Base-by-base conservation (phyloP, 1,140 invertebrate species). In the Pseudomyrmex sp. region DNA sequence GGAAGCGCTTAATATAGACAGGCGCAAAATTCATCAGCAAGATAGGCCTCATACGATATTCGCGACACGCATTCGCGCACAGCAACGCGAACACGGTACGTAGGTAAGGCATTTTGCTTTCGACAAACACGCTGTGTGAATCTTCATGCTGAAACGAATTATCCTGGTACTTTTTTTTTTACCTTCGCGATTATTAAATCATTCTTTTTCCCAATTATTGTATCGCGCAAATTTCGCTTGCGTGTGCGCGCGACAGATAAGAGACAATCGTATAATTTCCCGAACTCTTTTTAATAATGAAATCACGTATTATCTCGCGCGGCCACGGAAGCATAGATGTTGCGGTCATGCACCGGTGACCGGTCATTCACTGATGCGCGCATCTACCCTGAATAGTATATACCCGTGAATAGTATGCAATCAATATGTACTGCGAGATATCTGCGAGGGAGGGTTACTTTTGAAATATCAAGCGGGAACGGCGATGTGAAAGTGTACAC, bases 331-430 rank as follows among this genome's bases (percentile, higher is more conserved):
- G 23, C 23, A 46, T 66, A 56, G 74, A 77, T 77, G 52, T 48
- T 54, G 48, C 74, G 74, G 62, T 77, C 74, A 44, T 66, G 48
- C 62, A 77, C 63, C 62, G 74, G 48, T 77, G 74, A 77, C 74
- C 74, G 74, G 74, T 77, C 74, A 56, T 77, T 77, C 74, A 77
- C 74, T 77, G 74, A 77, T 68, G 62, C 62, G 20, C 35, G 35
- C 35, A 35, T 35, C 35, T 35, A 35, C 35, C 0, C 35, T 35
- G 35, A 35, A 35, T 35, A 35, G 35, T 35, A 35, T 35, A 35
- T 35, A 35, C 35, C 35, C 7, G 35, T 35, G 35, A 35, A 77
- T 66, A 77, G 74, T 13, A 46, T 13, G 48, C 44, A 68, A 77
- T 77, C 74, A 20, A 77, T 77, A 66, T 76, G 23, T 13, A n/a